A percentile compares a stretch with the other conserved stretches of the same genome.
Conservation (phyloP, 2,888 invertebrate genomes). For the Matsumyia berberina region DNA sequence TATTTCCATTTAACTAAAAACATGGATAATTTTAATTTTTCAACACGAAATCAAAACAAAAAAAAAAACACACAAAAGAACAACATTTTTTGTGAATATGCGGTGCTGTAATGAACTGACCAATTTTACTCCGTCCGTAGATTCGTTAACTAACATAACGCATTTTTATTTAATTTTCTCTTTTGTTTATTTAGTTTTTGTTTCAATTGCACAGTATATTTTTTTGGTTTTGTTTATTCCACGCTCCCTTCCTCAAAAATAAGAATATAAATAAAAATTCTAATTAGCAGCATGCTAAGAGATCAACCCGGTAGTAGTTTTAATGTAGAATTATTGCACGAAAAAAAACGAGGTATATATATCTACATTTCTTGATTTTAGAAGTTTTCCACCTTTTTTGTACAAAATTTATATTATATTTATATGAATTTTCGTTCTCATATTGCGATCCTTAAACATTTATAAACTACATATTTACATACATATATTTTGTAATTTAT, state of each 20-base stretch:
- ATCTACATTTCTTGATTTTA: constrained; percentile 27
- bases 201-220: constrained; percentile 14
- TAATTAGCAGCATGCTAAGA: constrained; percentile 59
- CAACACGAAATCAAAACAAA: background rate
- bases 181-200: background rate
- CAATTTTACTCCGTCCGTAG: constrained; percentile 76
- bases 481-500: constrained; percentile 25
- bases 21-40: background rate
- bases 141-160: constrained; percentile 52
- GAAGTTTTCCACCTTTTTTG: constrained; percentile 36
- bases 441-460: constrained; percentile 53
- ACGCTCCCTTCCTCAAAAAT: background rate
- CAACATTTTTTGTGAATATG: constrained; percentile 23
- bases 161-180: constrained; percentile 10
- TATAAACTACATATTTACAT: constrained; percentile 26
- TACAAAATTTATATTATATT: constrained; percentile 29
- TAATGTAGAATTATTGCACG: constrained; percentile 71
- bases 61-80: too few species aligned
- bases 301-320: constrained; percentile 73
- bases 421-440: constrained; percentile 19
- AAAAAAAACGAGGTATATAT: constrained; percentile 58
- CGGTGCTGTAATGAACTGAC: constrained; percentile 72
- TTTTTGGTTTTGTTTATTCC: background rate
- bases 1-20: background rate
- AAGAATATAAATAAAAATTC: background rate